Base-by-base conservation (phyloP, 2,113 vertebrate species). In the Tetraodon nigroviridis region DNA sequence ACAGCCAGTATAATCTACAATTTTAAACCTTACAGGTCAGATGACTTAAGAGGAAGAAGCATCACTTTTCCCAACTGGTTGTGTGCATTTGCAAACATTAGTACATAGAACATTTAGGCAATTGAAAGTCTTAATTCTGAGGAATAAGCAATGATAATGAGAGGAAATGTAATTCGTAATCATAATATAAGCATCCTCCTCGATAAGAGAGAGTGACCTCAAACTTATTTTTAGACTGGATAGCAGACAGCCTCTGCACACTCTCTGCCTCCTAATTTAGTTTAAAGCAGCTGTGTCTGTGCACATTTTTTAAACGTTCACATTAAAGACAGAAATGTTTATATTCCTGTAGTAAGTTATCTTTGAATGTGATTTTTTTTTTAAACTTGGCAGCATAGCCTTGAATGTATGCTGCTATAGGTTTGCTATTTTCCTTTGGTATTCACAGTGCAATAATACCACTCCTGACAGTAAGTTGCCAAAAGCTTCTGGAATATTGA, bases 371-470 rank as follows among this genome's bases (percentile, higher is more conserved):
- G 55, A 56, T 48, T 48, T 48, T 77, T 64, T 51, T 18, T 49
- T 32, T 64, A 46, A 20, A 51, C 76, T 75, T 40, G 64, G 51
- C 32, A 19, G 53, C 51, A 48, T 61, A 58, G 71, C 63, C 55
- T 76, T 84, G 69, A 81, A 64, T 78, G 41, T 27, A 46, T 69
- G 57, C 71, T 71, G 63, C 24, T 6, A 21, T 13, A 20, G 32
- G 19, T 79, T 79, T 69, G 81, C 83, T 84, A 82, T 75, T 63
- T 40, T 60, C 65, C 77, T 72, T 78, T 62, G 15, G 64, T 60
- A 55, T 69, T 63, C 45, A 52, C 29, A 19, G 19, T 55, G 74
- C 49, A 75, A 80, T 61, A 70, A 67, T 53, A 59, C 73, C 65
- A 55, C 63, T 76, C 41, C 62, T 66, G 72, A 74, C 71, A 76